Evolutionary conservation across 2,113 vertebrate genomes (phyloP).

Genomic region (Rhadina sibilatrix): DNA sequence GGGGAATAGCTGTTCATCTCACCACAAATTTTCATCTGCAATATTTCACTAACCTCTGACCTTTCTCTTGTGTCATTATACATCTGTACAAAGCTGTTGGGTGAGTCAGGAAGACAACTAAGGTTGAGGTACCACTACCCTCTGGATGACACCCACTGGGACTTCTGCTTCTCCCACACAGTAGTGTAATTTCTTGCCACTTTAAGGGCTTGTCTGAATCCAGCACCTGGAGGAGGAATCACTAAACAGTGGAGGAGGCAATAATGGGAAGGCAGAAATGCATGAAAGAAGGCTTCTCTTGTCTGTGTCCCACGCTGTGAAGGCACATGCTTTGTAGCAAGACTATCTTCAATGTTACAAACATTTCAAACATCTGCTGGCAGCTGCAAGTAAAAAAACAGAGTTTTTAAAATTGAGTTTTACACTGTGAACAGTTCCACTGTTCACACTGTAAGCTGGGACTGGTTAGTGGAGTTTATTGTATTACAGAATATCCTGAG

Average conservation of each 20-base stretch:
- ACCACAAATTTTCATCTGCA: not conserved
- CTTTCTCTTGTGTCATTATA: not conserved
- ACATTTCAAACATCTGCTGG: not conserved
- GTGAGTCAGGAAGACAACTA: not conserved
- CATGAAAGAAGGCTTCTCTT: not conserved
- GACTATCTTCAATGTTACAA: not conserved
- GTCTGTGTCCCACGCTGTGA: not conserved
- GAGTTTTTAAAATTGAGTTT: not conserved
- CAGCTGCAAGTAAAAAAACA: not conserved
- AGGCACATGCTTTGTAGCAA: not conserved
- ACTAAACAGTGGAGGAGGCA: not conserved
- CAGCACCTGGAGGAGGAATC: not conserved
- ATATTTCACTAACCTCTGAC: not conserved
- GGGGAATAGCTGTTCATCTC: not conserved
- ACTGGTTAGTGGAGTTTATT: not conserved
- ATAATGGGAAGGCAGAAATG: not conserved
- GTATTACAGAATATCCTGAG: not conserved
- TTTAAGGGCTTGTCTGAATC: not conserved
- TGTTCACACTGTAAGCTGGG: not conserved
- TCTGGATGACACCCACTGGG: not conserved
- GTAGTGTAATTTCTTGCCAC: not conserved
- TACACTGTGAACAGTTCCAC: not conserved
- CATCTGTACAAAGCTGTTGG: not conserved
- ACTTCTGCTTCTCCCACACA: not conserved
- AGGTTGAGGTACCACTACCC: not conserved